Percentiles rank a stretch among this genome's conserved stretches.
Conservation (phyloP, 35 echinoderm and acorn worm genomes). For the Anneissia japonica region DNA sequence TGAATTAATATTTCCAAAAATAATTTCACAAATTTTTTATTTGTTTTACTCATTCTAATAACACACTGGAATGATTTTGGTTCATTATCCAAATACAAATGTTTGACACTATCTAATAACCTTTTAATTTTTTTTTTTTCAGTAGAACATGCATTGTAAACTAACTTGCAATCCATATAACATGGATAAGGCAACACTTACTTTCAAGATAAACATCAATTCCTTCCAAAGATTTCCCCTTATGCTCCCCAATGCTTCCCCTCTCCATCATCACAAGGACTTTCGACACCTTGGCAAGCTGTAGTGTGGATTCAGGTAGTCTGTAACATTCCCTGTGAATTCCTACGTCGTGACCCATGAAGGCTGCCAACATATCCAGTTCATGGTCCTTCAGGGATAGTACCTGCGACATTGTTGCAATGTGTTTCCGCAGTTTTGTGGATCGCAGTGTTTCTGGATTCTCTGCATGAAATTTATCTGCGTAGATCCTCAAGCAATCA, state of each 20-base stretch:
- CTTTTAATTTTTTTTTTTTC: too few relatives aligned
- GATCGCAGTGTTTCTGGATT: conserved; percentile 21
- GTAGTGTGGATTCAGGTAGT: conserved; percentile 21
- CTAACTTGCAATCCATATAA: too few relatives aligned
- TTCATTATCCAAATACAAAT: too few relatives aligned
- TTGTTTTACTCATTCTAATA: too few relatives aligned
- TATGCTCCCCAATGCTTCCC: not conserved
- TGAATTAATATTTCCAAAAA: too few relatives aligned
- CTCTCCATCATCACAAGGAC: conserved; percentile 36
- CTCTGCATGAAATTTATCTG: conserved; percentile 21
- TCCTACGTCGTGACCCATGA: conserved; percentile 1
- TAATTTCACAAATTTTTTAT: too few relatives aligned
- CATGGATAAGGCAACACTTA: too few relatives aligned
- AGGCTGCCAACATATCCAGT: conserved; percentile 5
- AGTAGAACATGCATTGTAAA: too few relatives aligned
- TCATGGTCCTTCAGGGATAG: conserved; percentile 26
- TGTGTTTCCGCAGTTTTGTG: conserved; percentile 37
- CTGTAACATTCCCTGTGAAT: conserved; percentile 34
- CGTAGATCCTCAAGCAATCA: not conserved
- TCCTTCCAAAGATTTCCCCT: conserved; percentile 25
- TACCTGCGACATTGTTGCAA: conserved; percentile 34
- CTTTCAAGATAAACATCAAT: conserved; percentile 12
- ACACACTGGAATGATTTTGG: too few relatives aligned
- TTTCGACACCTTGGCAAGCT: conserved; percentile 41
- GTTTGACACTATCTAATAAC: too few relatives aligned